Evolutionary conservation across 2,797 vertebrate species (phyloP).

Genomic region (Aphelocoma californica): DNA sequence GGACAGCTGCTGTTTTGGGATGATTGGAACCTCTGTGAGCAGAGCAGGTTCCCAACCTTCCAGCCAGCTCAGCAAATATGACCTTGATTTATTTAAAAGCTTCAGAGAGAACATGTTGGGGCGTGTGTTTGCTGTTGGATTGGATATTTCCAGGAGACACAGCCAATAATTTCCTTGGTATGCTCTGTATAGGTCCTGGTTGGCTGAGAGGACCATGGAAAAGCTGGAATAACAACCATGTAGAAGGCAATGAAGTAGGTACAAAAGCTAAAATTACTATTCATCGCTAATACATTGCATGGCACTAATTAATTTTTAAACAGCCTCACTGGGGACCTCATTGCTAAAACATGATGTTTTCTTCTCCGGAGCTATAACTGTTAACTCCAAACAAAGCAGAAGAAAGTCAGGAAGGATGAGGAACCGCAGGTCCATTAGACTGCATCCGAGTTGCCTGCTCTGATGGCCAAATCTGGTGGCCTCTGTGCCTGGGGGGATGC

Average conservation of each 20-base stretch:
- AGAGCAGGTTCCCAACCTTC: not conserved
- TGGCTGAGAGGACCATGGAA: not conserved
- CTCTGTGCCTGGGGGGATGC: not conserved
- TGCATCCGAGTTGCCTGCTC: not conserved
- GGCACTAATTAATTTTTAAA: constrained; percentile 74
- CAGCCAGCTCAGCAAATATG: not conserved
- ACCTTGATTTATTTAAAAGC: not conserved
- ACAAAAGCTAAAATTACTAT: constrained; percentile 39
- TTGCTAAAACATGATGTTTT: constrained; percentile 68
- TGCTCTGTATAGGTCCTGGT: not conserved
- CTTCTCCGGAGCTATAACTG: constrained; percentile 56
- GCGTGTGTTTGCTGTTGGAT: not conserved
- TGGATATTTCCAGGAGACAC: not conserved
- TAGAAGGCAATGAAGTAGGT: not conserved
- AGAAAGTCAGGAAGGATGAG: not conserved
- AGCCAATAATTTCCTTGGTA: not conserved
- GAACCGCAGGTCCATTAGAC: not conserved
- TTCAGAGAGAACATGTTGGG: fast-evolving
- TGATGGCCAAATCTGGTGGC: not conserved
- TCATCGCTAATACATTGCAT: constrained; percentile 22
- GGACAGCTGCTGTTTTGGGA: not conserved
- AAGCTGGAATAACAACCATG: not conserved
- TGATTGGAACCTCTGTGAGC: not conserved
- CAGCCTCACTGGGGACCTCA: constrained; percentile 60
- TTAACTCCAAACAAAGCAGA: constrained; percentile 54